These are phyloP conservation scores for mouse (Mus musculus) DNA, from an alignment of 2,113 vertebrate species.

Conservation along the genomic window DNA sequence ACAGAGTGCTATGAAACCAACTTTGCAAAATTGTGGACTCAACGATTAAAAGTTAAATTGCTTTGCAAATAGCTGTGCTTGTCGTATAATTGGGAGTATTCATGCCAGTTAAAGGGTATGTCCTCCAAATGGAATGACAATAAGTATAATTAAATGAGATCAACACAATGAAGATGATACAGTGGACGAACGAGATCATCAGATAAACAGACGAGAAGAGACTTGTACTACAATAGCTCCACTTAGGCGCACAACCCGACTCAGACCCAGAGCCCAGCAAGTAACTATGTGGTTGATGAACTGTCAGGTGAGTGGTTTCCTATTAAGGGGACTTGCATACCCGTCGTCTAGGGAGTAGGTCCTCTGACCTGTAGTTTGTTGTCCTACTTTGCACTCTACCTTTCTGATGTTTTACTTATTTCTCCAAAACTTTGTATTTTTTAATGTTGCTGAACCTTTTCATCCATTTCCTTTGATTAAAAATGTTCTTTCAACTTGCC, in stretches of 20 bases:
- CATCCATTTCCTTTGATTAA: background rate
- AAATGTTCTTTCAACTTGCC: background rate
- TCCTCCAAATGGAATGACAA: background rate
- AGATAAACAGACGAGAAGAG: background rate
- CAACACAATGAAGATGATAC: background rate
- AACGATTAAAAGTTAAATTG: constrained; percentile 25
- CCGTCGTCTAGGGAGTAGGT: background rate
- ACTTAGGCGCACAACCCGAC: background rate
- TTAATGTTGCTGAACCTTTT: background rate
- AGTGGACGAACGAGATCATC: background rate
- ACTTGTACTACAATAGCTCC: background rate
- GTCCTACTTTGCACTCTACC: background rate
- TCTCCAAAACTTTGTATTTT: background rate
- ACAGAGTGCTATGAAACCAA: background rate
- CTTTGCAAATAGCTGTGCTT: constrained; percentile 31
- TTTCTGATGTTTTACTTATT: background rate
- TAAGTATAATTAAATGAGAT: constrained; percentile 34
- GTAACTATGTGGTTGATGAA: background rate
- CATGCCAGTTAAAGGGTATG: background rate
- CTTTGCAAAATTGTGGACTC: constrained; percentile 12
- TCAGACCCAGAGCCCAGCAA: background rate
- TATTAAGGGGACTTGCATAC: background rate
- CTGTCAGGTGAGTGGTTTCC: background rate
- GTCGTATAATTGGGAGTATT: background rate
- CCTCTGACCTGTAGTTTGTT: background rate